phyloP scores from a whole-genome alignment of 2,113 vertebrate species.

The Hystrix cristata region DNA sequence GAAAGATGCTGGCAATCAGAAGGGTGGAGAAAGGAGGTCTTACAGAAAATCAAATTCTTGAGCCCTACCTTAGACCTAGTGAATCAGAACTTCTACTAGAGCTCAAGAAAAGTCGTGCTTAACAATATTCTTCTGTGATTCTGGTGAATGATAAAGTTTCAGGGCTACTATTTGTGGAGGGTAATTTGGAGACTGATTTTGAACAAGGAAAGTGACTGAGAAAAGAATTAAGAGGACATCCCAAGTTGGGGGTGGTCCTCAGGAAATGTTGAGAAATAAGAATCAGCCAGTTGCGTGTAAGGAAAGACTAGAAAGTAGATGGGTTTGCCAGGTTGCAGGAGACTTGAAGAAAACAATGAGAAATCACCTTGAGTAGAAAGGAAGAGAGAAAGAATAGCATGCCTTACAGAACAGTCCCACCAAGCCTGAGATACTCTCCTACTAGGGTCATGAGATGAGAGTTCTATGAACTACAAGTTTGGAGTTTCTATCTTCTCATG shows the following conservation, averaged over 20 bases:
- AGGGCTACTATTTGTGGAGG: neutral
- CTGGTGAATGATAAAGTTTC: conserved; percentile 20
- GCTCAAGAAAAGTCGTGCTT: neutral
- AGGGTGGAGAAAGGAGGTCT: neutral
- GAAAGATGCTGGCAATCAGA: neutral
- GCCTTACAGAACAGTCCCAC: neutral
- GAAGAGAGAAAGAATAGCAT: neutral
- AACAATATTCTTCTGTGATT: neutral
- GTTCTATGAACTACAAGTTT: neutral
- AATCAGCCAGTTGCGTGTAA: neutral
- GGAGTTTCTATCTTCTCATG: neutral
- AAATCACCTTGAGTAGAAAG: conserved; percentile 18
- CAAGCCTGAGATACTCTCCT: neutral
- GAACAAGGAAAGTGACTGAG: conserved; percentile 4
- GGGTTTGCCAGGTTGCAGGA: neutral
- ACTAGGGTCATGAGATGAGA: neutral
- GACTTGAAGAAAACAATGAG: neutral
- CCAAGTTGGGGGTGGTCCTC: neutral
- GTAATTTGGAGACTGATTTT: conserved; percentile 15
- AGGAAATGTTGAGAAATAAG: conserved; percentile 18
- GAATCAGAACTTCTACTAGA: neutral
- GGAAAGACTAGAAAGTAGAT: neutral
- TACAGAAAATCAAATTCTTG: conserved; percentile 45
- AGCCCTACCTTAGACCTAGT: neutral
- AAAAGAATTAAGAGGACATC: conserved; percentile 15